Base-by-base conservation (phyloP, 2,113 vertebrate genomes). In the Labeo rohita region DNA sequence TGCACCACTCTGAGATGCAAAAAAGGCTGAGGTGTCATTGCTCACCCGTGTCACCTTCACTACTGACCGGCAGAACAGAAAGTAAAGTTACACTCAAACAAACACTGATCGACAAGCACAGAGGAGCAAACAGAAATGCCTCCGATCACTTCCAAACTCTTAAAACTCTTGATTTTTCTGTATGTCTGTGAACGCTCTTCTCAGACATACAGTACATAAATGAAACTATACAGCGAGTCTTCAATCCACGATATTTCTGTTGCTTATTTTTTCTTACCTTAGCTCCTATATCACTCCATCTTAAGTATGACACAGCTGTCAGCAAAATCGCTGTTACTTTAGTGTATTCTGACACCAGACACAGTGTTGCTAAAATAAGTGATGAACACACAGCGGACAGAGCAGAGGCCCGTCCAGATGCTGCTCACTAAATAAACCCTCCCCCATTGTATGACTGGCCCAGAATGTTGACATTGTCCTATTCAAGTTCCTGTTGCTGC, bases 11-110 rank as follows among this genome's bases (percentile, higher is more conserved):
- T 2, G 7, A 13, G 49, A 50, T 12, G 49, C n/a, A 36, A 10
- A 39, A 18, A 9, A 68, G 45, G 15, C 63, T 50, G 61, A 82
- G 61, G n/a, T 80, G 78, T 80, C 59, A 80, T 28, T 80, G 75
- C 49, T 78, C 50, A 54, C 8, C 21, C 18, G 18, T 70, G 65
- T 83, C 80, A 83, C 80, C 80, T 83, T 83, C 80, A 83, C 28
- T 36, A 3, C 5, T 50, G 65, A 70, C 23, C 65, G 3, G 13
- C 43, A 49, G 15, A 83, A 83, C 47, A 66, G 49, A 83, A 43
- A 83, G 80, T 50, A 70, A 70, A 83, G 47, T 83, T 83, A 50
- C 28, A 68, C 47, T 52, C 16, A n/a, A n/a, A 7, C 65, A 83
- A 36, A 82, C 47, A 49, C 6, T 2, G 2, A 13, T 1, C 34